Conservation (phyloP, 1,140 invertebrate genomes). For the Ylistrum balloti region DNA sequence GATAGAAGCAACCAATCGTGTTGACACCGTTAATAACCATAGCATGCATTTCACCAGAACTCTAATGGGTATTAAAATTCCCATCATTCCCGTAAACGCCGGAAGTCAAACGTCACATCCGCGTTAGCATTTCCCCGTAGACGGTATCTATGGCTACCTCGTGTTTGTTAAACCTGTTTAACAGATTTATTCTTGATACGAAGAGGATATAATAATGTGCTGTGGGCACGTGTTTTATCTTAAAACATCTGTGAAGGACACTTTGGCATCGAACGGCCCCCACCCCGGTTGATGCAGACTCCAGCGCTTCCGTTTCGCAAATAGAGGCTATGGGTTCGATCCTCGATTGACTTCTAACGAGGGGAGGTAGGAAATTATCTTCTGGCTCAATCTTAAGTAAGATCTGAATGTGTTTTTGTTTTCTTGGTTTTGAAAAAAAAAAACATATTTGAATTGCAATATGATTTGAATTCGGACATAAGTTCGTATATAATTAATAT, state of each 20-base stretch:
- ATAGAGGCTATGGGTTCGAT: background rate
- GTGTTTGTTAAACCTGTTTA: background rate
- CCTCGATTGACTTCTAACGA: background rate
- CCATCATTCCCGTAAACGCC: conserved; percentile 37
- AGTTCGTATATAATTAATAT: no score
- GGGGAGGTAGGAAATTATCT: background rate
- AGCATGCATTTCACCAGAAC: conserved; percentile 24
- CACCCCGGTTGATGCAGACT: background rate
- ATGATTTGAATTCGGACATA: no score
- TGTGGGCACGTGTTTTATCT: background rate
- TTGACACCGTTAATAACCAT: background rate
- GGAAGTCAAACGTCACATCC: conserved; percentile 31
- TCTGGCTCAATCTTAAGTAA: no score
- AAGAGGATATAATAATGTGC: background rate
- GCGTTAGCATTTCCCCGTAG: background rate
- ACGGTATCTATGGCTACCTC: background rate
- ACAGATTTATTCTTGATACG: background rate
- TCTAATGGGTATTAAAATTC: conserved; percentile 23
- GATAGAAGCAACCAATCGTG: background rate
- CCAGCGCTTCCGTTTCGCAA: background rate
- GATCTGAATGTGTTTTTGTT: no score
- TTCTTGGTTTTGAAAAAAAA: no score
- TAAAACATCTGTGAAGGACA: background rate
- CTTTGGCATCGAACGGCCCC: background rate
- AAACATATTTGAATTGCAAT: no score